Conservation (phyloP, 1,140 invertebrate genomes). For the silkworm (Bombyx mori) region ASM3026992v2 NC_085110.1:13390501-13391000, state of each 20-base stretch:
- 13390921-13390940: too few species aligned
- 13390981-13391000: too few species aligned
- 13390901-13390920: too few species aligned
- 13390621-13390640: constrained; percentile 82
- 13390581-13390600: constrained; percentile 73
- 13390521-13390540: constrained; percentile 73
- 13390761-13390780: constrained; percentile 77
- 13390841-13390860: constrained; percentile 22
- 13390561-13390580: constrained; percentile 77
- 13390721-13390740: constrained; percentile 10
- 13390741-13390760: constrained; percentile 75
- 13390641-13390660: constrained; percentile 79
- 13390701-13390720: constrained; percentile 5
- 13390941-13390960: too few species aligned
- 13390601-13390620: constrained; percentile 78
- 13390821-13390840: constrained; percentile 68
- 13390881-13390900: neutral
- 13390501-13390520: constrained; percentile 81
- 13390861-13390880: neutral
- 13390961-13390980: too few species aligned
- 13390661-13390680: constrained; percentile 67
- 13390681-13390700: neutral
- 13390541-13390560: constrained; percentile 74
- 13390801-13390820: constrained; percentile 80
- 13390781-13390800: constrained; percentile 78